A percentile compares a stretch with the other conserved stretches of the same genome.
phyloP scores from a whole-genome alignment of 2,888 invertebrate species.

The Iselma pallidipennis region DNA sequence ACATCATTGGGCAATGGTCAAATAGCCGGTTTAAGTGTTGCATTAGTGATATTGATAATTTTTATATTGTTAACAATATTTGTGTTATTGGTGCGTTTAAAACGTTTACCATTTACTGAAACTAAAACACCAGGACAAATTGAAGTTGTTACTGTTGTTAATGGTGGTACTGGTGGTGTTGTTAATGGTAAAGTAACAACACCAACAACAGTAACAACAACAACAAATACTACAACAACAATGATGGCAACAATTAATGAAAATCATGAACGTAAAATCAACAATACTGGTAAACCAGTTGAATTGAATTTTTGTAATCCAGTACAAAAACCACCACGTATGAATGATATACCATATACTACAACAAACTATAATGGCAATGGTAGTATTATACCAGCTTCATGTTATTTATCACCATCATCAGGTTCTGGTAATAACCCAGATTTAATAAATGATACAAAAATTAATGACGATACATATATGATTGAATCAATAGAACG shows the following conservation, averaged over 20 bases:
- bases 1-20: slow-evolving; percentile 81
- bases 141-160: slow-evolving; percentile 68
- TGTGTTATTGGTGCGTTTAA: slow-evolving; percentile 73
- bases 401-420: slow-evolving; percentile 75
- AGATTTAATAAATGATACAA: slow-evolving; percentile 83
- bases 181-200: slow-evolving; percentile 56
- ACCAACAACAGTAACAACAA: slow-evolving; percentile 53
- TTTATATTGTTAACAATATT: slow-evolving; percentile 74
- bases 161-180: slow-evolving; percentile 54
- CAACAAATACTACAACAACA: slow-evolving; percentile 48
- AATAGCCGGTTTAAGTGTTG: slow-evolving; percentile 83
- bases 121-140: slow-evolving; percentile 76
- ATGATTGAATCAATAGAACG: slow-evolving; percentile 52
- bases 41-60: slow-evolving; percentile 75
- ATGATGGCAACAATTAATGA: slow-evolving; percentile 48
- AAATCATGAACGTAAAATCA: slow-evolving; percentile 47
- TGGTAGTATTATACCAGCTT: slow-evolving; percentile 66
- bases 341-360: slow-evolving; percentile 70
- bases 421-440: slow-evolving; percentile 79
- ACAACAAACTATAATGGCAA: slow-evolving; percentile 71
- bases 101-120: slow-evolving; percentile 73
- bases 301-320: slow-evolving; percentile 64
- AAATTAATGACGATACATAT: slow-evolving; percentile 62
- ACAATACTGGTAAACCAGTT: slow-evolving; percentile 39
- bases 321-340: slow-evolving; percentile 71